Conservation (phyloP, 2,888 invertebrate genomes). For the Drosophila neonasuta region DNA sequence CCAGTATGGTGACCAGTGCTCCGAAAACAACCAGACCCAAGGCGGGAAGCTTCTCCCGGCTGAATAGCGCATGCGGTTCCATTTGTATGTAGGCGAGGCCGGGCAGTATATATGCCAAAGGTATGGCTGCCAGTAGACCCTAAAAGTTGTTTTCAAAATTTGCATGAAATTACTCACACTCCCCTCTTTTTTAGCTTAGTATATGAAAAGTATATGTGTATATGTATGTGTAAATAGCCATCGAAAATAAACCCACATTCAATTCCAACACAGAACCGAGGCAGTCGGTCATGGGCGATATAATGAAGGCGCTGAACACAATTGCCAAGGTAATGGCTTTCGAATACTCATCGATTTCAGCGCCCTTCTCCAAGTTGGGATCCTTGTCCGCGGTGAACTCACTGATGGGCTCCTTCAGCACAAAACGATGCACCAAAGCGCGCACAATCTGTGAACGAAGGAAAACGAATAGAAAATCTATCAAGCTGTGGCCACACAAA, state of each 20-base stretch:
- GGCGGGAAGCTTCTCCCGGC: slow-evolving; percentile 87
- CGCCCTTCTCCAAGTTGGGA: slow-evolving; percentile 81
- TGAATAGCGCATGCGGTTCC: slow-evolving; percentile 87
- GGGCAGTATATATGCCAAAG: slow-evolving; percentile 91
- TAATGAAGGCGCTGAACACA: slow-evolving; percentile 86
- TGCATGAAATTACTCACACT: slow-evolving; percentile 45
- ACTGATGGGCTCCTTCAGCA: slow-evolving; percentile 80
- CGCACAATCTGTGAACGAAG: slow-evolving; percentile 79
- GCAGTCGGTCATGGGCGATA: slow-evolving; percentile 92
- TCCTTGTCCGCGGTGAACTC: slow-evolving; percentile 82
- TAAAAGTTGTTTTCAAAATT: slow-evolving; percentile 76
- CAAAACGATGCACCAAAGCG: slow-evolving; percentile 81
- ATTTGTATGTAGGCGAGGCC: slow-evolving; percentile 90
- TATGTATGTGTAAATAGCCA: slow-evolving; percentile 18
- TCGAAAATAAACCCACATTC: slow-evolving; percentile 84
- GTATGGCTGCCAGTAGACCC: slow-evolving; percentile 92
- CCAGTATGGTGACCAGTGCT: slow-evolving; percentile 80
- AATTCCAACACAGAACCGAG: slow-evolving; percentile 91
- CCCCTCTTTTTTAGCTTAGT: neutral
- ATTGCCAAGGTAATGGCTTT: slow-evolving; percentile 84
- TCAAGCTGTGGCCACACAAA: slow-evolving; percentile 29
- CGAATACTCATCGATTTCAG: slow-evolving; percentile 81
- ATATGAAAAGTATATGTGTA: neutral
- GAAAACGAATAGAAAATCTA: slow-evolving; percentile 8
- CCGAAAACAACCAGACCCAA: slow-evolving; percentile 88